Evolutionary conservation across 1,140 invertebrate genomes (phyloP), one percentile per base, ranked within the genome.

Genomic region (Sycophaga agraensis): DNA sequence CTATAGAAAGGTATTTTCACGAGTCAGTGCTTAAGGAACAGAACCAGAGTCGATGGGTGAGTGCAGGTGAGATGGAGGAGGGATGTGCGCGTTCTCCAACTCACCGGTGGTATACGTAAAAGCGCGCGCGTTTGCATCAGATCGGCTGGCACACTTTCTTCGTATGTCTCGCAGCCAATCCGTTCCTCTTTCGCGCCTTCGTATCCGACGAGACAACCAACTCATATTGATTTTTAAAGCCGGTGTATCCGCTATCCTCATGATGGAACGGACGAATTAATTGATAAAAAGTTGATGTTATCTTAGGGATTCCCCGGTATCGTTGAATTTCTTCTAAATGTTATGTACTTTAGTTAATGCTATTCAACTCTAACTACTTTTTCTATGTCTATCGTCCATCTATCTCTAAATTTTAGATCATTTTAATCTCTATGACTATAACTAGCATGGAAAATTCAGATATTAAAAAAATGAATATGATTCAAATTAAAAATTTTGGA

Each of bases 131-230:
- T 67, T 72, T 69, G 70, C 68, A 67, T 69, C 69, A 71, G 71
- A 72, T 80, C 71, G 69, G 17, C 64, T 75, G 76, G 67, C 77
- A 76, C 72, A 78, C 78, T 80, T 80, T 78, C 73, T 67, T 73
- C 67, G n/a, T n/a, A n/a, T 9, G 57, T 64, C 70, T 66, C 28
- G 28, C 28, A 4, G 28, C 28, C 28, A 31, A 71, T 73, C 66
- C 67, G 63, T 68, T 67, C 70, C 56, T 73, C 71, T 69, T 72
- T 71, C 68, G 61, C 35, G 62, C 68, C 50, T 54, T 60, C 22
- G 24, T 14, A 60, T 53, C 28, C 37, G 17, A 35, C n/a, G 34
- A 46, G 42, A 4, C 22, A 56, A 56, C 40, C 40, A 45, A 51
- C 45, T 45, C 42, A 37, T 40, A 46, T 60, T 26, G 48, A 50